phyloP scores from a whole-genome alignment of 1,140 invertebrate genomes.

The Cydia pomonella region DNA sequence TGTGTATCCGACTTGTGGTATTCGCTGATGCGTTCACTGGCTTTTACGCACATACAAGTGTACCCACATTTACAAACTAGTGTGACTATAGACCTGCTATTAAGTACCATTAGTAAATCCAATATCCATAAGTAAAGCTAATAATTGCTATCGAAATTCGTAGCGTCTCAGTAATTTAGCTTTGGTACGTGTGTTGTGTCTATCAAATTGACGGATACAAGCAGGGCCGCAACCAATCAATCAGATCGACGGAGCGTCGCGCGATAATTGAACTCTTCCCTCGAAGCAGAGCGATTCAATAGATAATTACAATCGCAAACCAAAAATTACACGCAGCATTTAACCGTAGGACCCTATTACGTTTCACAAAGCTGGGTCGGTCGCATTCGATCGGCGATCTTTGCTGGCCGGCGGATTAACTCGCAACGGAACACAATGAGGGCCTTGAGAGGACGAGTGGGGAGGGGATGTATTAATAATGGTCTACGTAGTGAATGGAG shows the following conservation, averaged over 20 bases:
- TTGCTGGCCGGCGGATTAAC: slow-evolving; percentile 69
- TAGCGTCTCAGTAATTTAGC: slow-evolving; percentile 56
- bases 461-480: slow-evolving; percentile 75
- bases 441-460: slow-evolving; percentile 57
- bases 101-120: no score
- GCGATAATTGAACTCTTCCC: slow-evolving; percentile 76
- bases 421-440: slow-evolving; percentile 66
- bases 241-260: slow-evolving; percentile 68
- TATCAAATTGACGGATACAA: slow-evolving; percentile 66
- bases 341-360: slow-evolving; percentile 70
- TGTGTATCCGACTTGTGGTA: slow-evolving; percentile 32
- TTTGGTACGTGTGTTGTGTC: slow-evolving; percentile 59
- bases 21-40: neutral
- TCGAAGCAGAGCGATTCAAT: slow-evolving; percentile 64
- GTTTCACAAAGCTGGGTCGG: slow-evolving; percentile 64
- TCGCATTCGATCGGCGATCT: slow-evolving; percentile 66
- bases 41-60: slow-evolving; percentile 26
- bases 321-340: slow-evolving; percentile 74
- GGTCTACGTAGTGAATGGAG: slow-evolving; percentile 69
- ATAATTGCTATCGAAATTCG: slow-evolving; percentile 32
- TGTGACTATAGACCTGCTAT: no score
- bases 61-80: neutral
- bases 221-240: slow-evolving; percentile 72
- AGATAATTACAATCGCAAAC: slow-evolving; percentile 77
- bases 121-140: slow-evolving; percentile 12